Conservation (phyloP, 2,113 vertebrate genomes). For the Pycnonotus jocosus region DNA sequence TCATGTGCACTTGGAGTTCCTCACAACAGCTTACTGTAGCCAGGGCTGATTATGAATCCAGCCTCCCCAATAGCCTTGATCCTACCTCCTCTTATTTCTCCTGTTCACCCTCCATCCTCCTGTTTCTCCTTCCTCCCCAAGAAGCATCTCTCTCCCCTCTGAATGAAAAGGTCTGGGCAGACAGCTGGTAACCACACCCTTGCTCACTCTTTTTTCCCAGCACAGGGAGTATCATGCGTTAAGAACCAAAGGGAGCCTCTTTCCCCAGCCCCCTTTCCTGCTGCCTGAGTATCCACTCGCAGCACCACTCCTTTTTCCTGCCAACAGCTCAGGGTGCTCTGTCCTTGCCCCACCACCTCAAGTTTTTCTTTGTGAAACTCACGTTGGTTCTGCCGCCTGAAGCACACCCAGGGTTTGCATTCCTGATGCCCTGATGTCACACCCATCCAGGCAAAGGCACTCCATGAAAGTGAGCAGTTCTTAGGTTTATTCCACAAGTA, state of each 20-base stretch:
- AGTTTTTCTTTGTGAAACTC: neutral
- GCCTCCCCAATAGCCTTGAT: neutral
- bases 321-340: neutral
- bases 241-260: neutral
- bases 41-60: neutral
- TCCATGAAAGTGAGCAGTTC: fast-evolving
- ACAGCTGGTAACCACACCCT: neutral
- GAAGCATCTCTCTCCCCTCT: neutral
- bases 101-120: neutral
- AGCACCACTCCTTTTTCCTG: neutral
- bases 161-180: neutral
- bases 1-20: neutral
- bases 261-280: neutral
- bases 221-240: neutral
- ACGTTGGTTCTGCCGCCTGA: neutral
- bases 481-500: neutral
- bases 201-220: neutral
- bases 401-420: neutral
- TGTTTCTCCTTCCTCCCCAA: neutral
- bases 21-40: neutral
- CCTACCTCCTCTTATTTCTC: neutral
- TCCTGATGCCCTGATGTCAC: neutral
- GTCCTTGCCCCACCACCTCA: too few relatives aligned
- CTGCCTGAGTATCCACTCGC: neutral
- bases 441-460: neutral